A percentile compares a stretch with the other conserved stretches of the same genome.
These are phyloP conservation scores for Horisme vitalbata DNA, from an alignment of 2,888 invertebrate genomes.

Conservation along the genomic window DNA sequence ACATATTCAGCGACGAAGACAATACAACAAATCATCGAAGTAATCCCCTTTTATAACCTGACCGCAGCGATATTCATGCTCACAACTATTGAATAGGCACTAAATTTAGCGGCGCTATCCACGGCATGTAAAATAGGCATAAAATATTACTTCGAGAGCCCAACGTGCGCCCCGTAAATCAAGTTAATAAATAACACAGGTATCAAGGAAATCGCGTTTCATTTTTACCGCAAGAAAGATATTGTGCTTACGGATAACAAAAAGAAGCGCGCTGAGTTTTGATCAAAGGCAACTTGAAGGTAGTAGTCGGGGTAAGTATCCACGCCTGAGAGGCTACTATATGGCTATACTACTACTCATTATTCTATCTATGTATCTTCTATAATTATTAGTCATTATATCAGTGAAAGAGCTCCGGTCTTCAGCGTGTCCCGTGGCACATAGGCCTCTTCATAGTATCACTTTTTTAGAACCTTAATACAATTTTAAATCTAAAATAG, in stretches of 20 bases:
- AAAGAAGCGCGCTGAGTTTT: background rate
- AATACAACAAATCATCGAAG: constrained; percentile 2
- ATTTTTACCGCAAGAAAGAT: constrained; percentile 18
- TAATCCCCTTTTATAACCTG: constrained; percentile 3
- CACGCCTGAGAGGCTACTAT: too few relatives aligned
- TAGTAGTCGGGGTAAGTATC: too few relatives aligned
- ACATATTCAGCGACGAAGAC: too few relatives aligned
- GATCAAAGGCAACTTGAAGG: background rate
- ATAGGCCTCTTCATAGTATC: too few relatives aligned
- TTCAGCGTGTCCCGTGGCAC: too few relatives aligned
- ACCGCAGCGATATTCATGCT: constrained; percentile 15
- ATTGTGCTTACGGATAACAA: background rate
- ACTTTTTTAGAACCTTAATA: too few relatives aligned
- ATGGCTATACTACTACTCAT: too few relatives aligned
- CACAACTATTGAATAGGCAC: constrained; percentile 18
- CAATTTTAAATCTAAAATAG: too few relatives aligned
- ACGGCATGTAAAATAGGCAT: constrained; percentile 36
- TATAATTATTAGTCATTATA: too few relatives aligned
- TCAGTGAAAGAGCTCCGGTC: too few relatives aligned
- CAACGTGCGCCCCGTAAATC: constrained; percentile 49
- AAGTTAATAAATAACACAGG: constrained; percentile 45
- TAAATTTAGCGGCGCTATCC: constrained; percentile 23
- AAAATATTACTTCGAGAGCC: constrained; percentile 30
- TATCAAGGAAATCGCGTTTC: constrained; percentile 23
- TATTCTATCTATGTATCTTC: too few relatives aligned